These are phyloP conservation scores for Dastarcus helophoroides DNA, from an alignment of 2,888 invertebrate genomes.

Conservation along the genomic window DNA sequence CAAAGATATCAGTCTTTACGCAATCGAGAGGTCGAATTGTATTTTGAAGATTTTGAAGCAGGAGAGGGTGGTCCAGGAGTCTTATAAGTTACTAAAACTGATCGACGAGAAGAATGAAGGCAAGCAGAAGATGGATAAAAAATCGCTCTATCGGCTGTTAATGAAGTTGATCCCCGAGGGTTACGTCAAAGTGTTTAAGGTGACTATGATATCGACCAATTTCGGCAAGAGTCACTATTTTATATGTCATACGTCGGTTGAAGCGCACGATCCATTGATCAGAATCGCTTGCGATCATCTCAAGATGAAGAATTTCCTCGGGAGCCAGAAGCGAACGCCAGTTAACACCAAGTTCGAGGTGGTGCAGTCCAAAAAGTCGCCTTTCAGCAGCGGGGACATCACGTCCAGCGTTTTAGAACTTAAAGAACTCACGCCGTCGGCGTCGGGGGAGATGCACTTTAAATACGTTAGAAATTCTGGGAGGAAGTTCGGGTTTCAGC, in stretches of 20 bases:
- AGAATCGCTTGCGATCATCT: conserved; percentile 50
- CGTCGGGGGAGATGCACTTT: conserved; percentile 8
- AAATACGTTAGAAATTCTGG: conserved; percentile 26
- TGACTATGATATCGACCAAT: conserved; percentile 32
- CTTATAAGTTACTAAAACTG: conserved; percentile 38
- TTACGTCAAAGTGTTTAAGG: conserved; percentile 42
- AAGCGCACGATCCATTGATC: conserved; percentile 45
- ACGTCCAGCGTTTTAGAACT: conserved; percentile 3
- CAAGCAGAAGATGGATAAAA: conserved; percentile 8
- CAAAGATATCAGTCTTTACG: too few species aligned
- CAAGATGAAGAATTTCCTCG: conserved; percentile 42
- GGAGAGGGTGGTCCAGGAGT: conserved; percentile 36
- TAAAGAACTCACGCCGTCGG: conserved; percentile 8
- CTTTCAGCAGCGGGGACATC: conserved; percentile 5
- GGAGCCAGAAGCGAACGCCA: conserved; percentile 14
- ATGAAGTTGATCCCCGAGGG: conserved; percentile 45
- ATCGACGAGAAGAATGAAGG: conserved; percentile 36
- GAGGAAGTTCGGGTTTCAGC: conserved; percentile 41
- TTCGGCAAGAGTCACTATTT: conserved; percentile 17
- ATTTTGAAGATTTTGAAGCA: conserved; percentile 50
- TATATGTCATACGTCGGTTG: conserved; percentile 39
- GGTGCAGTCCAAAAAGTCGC: background rate
- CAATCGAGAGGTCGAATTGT: too few species aligned
- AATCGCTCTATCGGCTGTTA: conserved; percentile 38
- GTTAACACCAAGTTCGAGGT: conserved; percentile 3